phyloP scores from a whole-genome alignment of 2,797 vertebrate genomes.

The Botia kubotai region DNA sequence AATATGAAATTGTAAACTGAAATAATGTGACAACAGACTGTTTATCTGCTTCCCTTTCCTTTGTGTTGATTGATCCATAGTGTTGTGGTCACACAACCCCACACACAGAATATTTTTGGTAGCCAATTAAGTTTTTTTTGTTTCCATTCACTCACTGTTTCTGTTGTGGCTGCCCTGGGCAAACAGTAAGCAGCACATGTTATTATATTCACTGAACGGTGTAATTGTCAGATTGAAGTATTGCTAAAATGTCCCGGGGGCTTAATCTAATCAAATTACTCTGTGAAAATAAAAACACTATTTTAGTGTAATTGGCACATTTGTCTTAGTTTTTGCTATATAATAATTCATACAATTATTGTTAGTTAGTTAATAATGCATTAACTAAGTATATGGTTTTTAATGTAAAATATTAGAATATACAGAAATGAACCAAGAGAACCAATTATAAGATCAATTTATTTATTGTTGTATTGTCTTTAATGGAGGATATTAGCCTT shows the following conservation, averaged over 20 bases:
- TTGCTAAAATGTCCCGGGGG: background rate
- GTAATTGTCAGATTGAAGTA: background rate
- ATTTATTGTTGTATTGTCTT: no score
- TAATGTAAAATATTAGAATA: no score
- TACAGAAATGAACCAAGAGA: no score
- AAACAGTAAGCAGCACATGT: slow-evolving; percentile 5
- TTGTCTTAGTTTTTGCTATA: no score
- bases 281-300: background rate
- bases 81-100: background rate
- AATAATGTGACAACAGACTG: background rate
- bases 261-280: background rate
- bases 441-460: no score
- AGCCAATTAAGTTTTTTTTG: background rate
- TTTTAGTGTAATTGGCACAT: no score
- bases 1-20: background rate
- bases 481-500: no score
- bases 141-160: slow-evolving; percentile 6
- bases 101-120: background rate
- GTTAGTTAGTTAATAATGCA: no score
- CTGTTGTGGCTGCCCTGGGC: background rate
- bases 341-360: no score
- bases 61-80: background rate
- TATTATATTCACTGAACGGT: slow-evolving; percentile 8
- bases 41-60: background rate
- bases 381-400: no score